Conservation (phyloP, 2,797 vertebrate genomes). For the Anguilla pacifica region DNA sequence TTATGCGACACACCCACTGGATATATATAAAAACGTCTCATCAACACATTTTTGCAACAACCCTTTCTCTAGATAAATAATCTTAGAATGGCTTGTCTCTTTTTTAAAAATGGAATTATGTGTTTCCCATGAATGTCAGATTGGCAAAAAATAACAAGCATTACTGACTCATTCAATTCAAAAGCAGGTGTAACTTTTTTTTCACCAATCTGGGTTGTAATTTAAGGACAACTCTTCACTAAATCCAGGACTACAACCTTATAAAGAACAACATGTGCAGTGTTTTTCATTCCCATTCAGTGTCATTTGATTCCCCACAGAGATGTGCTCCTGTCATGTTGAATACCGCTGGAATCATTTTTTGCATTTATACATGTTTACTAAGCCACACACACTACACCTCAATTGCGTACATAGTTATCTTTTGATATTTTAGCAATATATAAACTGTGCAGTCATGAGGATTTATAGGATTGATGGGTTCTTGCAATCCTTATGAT, state of each 20-base stretch:
- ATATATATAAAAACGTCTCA: neutral
- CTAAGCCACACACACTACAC: neutral
- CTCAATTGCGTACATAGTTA: neutral
- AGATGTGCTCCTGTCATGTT: neutral
- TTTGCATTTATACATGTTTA: neutral
- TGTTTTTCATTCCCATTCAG: neutral
- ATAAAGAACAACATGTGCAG: neutral
- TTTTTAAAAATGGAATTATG: neutral
- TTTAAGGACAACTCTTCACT: neutral
- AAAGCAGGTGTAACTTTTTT: neutral
- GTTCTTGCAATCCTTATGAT: conserved; percentile 2
- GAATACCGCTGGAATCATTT: neutral
- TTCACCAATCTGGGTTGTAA: neutral
- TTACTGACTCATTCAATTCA: neutral
- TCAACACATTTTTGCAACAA: neutral
- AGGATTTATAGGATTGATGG: neutral
- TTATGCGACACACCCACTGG: neutral
- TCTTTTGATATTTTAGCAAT: neutral
- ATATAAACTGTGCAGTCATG: neutral
- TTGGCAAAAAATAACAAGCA: neutral
- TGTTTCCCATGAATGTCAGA: neutral
- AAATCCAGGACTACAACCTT: neutral
- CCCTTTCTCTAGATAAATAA: neutral
- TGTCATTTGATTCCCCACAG: neutral
- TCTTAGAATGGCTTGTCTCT: neutral